A percentile compares a stretch with the other conserved stretches of the same genome.
Conservation (phyloP, 2,888 invertebrate genomes). For the Clepsis dumicolana region DNA sequence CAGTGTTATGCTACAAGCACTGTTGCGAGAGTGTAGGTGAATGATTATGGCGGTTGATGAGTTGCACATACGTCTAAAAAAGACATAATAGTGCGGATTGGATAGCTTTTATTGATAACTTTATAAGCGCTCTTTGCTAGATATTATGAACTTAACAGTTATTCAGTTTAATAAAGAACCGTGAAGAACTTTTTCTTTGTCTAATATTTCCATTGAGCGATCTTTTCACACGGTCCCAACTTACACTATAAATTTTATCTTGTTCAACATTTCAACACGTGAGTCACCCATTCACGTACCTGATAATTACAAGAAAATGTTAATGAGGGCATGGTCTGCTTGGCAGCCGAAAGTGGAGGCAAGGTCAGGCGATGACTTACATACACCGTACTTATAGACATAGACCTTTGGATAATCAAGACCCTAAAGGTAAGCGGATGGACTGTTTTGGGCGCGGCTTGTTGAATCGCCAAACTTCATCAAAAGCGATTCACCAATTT, state of each 20-base stretch:
- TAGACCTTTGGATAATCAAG: neutral
- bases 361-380: slow-evolving; percentile 55
- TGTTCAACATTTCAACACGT: slow-evolving; percentile 27
- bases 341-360: slow-evolving; percentile 57
- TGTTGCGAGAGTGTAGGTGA: neutral
- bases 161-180: neutral
- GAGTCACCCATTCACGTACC: slow-evolving; percentile 20
- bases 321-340: slow-evolving; percentile 61
- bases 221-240: slow-evolving; percentile 15
- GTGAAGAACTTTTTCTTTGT: slow-evolving; percentile 1
- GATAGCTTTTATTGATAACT: neutral
- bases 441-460: no score
- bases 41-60: neutral
- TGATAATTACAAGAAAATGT: slow-evolving; percentile 35
- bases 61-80: neutral
- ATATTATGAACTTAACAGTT: neutral
- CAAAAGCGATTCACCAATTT: no score
- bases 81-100: neutral
- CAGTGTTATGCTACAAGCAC: neutral
- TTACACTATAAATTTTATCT: slow-evolving; percentile 20
- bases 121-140: neutral
- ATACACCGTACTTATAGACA: neutral
- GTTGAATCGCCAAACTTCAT: no score
- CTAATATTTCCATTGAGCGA: neutral
- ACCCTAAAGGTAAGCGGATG: no score